Conservation (phyloP, 2,797 vertebrate species). For the Strix occidentalis region DNA sequence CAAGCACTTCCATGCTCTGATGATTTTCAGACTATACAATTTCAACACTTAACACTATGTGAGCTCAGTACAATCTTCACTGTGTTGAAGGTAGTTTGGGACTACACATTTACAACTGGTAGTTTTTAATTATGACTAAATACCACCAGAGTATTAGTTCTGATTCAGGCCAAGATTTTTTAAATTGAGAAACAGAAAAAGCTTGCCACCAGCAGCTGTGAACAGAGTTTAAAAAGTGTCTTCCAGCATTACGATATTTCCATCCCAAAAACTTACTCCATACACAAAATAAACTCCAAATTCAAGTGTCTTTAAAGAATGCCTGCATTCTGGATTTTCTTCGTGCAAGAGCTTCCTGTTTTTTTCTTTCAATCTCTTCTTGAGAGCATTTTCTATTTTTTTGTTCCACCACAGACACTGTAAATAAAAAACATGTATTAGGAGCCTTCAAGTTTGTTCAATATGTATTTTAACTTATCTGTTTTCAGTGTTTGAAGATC, state of each 20-base stretch:
- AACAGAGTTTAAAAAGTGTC: neutral
- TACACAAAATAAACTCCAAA: slow-evolving; percentile 34
- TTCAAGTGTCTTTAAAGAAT: slow-evolving; percentile 62
- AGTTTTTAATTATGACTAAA: neutral
- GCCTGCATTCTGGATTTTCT: slow-evolving; percentile 81
- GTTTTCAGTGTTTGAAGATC: neutral
- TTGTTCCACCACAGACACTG: slow-evolving; percentile 80
- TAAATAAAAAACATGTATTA: slow-evolving; percentile 46
- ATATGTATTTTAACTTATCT: neutral
- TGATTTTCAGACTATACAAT: neutral
- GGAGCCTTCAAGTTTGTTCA: neutral
- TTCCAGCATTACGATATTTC: neutral
- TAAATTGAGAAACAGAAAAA: slow-evolving; percentile 43
- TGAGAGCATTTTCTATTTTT: slow-evolving; percentile 82
- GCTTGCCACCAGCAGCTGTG: neutral
- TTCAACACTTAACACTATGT: neutral
- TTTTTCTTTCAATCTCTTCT: slow-evolving; percentile 92
- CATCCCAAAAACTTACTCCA: neutral
- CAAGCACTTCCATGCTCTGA: neutral
- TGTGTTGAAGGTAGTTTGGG: neutral
- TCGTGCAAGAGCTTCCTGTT: slow-evolving; percentile 89
- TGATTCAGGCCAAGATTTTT: slow-evolving; percentile 34
- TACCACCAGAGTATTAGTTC: slow-evolving; percentile 3
- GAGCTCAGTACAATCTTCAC: neutral
- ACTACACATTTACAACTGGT: neutral